These are phyloP conservation scores for Mimachlamys varia DNA, from an alignment of 2,888 invertebrate species.

Conservation along the genomic window DNA sequence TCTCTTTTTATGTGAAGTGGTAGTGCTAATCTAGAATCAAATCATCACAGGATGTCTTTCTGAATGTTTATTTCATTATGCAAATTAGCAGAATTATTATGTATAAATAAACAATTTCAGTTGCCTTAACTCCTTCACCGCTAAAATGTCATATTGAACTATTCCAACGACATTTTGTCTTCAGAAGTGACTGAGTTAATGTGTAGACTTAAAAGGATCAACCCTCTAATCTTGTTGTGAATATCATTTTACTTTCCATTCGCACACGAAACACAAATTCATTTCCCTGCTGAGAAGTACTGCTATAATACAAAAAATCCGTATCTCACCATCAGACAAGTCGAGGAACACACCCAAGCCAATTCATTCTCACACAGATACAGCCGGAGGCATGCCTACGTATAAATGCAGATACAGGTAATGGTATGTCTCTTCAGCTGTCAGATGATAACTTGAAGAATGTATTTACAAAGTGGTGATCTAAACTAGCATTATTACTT, in stretches of 20 bases:
- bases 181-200: no score
- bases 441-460: background rate
- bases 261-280: background rate
- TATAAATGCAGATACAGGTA: slow-evolving; percentile 19
- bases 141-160: no score
- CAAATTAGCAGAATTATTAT: background rate
- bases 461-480: background rate
- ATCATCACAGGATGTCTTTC: background rate
- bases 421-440: background rate
- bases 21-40: background rate
- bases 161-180: no score
- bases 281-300: background rate
- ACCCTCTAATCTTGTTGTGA: background rate
- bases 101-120: background rate
- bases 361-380: background rate
- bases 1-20: background rate
- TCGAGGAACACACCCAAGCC: background rate
- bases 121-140: no score
- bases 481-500: background rate
- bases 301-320: background rate
- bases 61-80: background rate
- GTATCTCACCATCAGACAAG: background rate
- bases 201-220: background rate
- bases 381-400: background rate
- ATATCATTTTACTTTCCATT: background rate